Conservation (phyloP, 2,113 vertebrate genomes). For the Chloropsis cyanopogon region DNA sequence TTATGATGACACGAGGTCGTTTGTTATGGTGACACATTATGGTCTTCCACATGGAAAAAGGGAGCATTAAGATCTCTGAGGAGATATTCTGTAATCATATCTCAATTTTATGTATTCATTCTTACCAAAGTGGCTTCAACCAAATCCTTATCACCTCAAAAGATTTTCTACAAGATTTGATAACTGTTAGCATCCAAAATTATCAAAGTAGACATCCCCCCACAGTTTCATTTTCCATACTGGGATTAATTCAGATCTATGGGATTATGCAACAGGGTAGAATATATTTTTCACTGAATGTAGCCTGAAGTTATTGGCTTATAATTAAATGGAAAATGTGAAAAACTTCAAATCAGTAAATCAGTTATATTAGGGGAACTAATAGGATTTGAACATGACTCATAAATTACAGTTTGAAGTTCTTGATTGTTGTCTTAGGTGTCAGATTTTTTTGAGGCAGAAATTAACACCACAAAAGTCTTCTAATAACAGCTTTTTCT, state of each 20-base stretch:
- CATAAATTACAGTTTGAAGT: constrained; percentile 2
- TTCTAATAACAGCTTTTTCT: background rate
- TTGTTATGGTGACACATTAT: background rate
- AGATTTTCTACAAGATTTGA: background rate
- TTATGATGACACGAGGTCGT: background rate
- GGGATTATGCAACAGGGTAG: background rate
- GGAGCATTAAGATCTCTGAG: background rate
- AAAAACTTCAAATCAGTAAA: background rate
- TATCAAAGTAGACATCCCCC: background rate
- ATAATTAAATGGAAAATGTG: background rate
- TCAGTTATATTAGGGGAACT: background rate
- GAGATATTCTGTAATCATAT: background rate
- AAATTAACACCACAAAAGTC: background rate
- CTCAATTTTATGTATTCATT: background rate
- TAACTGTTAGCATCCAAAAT: background rate
- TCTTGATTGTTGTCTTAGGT: constrained; percentile 15
- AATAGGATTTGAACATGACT: constrained; percentile 29
- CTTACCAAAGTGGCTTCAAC: background rate
- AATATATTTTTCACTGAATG: background rate
- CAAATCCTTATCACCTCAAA: background rate
- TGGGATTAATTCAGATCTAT: background rate
- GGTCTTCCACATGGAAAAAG: background rate
- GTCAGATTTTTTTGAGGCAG: background rate
- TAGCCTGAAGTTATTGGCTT: background rate
- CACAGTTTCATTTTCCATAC: background rate